Evolutionary conservation across 2,113 vertebrate genomes (phyloP).

Genomic region (Sitta europaea): DNA sequence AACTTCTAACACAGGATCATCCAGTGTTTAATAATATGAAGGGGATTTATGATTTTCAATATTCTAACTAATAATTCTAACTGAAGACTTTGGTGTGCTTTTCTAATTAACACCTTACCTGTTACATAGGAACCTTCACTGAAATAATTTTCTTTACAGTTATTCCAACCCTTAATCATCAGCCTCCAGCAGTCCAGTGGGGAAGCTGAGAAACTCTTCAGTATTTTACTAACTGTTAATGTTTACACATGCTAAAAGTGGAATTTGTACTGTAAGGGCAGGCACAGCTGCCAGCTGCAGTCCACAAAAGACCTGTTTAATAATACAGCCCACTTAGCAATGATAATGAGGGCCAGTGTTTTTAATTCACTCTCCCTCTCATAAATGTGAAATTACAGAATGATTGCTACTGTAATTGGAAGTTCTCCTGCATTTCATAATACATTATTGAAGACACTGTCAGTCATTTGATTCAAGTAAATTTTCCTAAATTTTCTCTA

Average conservation of each 20-base stretch:
- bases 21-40: background rate
- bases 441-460: accelerated
- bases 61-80: background rate
- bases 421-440: background rate
- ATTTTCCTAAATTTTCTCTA: background rate
- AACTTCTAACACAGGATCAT: background rate
- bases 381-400: background rate
- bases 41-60: background rate
- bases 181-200: background rate
- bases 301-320: background rate
- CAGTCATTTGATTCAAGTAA: background rate
- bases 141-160: background rate
- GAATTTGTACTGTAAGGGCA: background rate
- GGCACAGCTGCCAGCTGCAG: background rate
- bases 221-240: background rate
- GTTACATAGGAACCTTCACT: background rate
- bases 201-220: background rate
- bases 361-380: background rate
- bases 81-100: background rate
- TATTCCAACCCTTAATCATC: background rate
- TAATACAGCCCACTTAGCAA: background rate
- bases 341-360: background rate
- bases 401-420: background rate
- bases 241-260: background rate
- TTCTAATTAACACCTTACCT: background rate